These are phyloP conservation scores for Heliconius sara DNA, from an alignment of 2,888 invertebrate genomes.

Conservation along the genomic window DNA sequence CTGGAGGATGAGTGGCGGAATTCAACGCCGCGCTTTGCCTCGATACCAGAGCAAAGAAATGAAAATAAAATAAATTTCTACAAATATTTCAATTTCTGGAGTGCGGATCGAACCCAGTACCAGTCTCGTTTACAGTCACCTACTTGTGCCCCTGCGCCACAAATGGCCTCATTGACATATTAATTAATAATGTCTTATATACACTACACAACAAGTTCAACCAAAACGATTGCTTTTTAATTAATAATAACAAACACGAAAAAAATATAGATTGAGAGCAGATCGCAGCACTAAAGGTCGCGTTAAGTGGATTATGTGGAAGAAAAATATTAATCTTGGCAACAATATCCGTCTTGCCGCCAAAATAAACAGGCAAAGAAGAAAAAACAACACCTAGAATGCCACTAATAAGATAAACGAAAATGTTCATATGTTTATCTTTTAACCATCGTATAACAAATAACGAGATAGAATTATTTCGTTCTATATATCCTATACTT, in stretches of 20 bases:
- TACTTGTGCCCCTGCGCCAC: too few species aligned
- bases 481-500: too few species aligned
- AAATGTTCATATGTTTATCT: slow-evolving; percentile 1
- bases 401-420: slow-evolving; percentile 18
- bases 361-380: slow-evolving; percentile 29
- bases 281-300: slow-evolving; percentile 15
- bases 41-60: too few species aligned
- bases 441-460: neutral
- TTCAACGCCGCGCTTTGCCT: too few species aligned
- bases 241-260: slow-evolving; percentile 12
- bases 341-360: slow-evolving; percentile 37
- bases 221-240: neutral
- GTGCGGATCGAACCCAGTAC: too few species aligned
- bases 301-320: slow-evolving; percentile 33
- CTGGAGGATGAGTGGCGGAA: too few species aligned
- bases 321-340: slow-evolving; percentile 38
- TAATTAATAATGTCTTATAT: neutral
- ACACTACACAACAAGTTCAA: neutral
- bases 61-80: too few species aligned
- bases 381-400: slow-evolving; percentile 15
- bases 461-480: neutral
- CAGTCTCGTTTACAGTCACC: too few species aligned
- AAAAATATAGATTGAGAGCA: neutral
- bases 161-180: too few species aligned
- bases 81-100: too few species aligned